Base-by-base conservation (phyloP, 2,888 invertebrate species). In the Scelioninae gen. 2 region DNA sequence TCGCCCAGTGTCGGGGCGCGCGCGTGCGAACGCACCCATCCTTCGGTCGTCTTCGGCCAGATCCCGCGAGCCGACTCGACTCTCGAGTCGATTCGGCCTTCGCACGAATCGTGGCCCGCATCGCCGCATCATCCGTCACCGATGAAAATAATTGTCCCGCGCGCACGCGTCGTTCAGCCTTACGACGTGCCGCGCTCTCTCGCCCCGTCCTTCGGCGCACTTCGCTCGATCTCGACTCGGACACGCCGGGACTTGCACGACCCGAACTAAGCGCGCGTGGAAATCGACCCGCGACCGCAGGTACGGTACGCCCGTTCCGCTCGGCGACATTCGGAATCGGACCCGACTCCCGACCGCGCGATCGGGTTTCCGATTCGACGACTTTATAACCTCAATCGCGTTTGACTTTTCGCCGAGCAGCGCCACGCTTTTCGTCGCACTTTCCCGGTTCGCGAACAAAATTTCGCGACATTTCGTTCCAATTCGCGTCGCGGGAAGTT, bases 121-220 rank as follows among this genome's bases (percentile, higher is more conserved):
- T 39, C 46, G 15, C 13, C 16, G 33, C 10, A 13, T 35, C 52
- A 37, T 52, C 37, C 22, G 19, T 52, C 37, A 22, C 13, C 37
- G 52, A 18, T 16, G 19, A 37, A 19, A 22, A 52, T 37, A 35
- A 52, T 37, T 52, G 13, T 52, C 22, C 11, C 52, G 37, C 52
- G 37, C 52, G 22, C 37, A 52, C 52, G 22, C 52, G 52, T 37
- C 33, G 11, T 28, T 25, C 55, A 31, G 57, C 45, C 43, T 33
- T 19, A 33, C 43, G 45, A 45, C 57, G 33, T 45, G 57, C 19
- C 31, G 31, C 25, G 19, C 33, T 16, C 13, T 45, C 7, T 28
- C 46, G 11, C 22, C 15, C 25, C 35, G 1, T 15, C 25, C 25
- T 11, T 41, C 16, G 53, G 15, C 31, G 28, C 31, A 31, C 19